phyloP scores from a whole-genome alignment of 2,113 vertebrate genomes.

The Illadopsis cleaveri region DNA sequence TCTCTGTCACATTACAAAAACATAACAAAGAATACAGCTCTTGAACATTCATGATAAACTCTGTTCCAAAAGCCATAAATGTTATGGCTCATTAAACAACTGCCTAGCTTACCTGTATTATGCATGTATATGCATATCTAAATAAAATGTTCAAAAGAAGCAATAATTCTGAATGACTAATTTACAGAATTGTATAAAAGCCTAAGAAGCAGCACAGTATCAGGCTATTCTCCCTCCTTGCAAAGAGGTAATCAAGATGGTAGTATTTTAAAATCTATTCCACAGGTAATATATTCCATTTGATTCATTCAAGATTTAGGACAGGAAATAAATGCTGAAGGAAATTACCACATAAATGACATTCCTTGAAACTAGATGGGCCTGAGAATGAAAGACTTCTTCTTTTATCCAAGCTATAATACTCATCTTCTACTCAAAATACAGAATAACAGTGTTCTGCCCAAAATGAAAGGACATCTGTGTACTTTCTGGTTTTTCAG shows the following conservation, averaged over 20 bases:
- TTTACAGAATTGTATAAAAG: background rate
- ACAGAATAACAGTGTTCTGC: background rate
- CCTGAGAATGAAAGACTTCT: background rate
- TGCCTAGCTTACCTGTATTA: background rate
- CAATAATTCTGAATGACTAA: background rate
- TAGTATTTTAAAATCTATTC: background rate
- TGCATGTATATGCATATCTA: background rate
- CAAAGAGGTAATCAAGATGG: background rate
- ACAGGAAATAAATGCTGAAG: slow-evolving; percentile 43
- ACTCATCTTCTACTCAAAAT: background rate
- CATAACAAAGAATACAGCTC: background rate
- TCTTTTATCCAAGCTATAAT: background rate
- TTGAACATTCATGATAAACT: background rate
- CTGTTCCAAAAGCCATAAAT: background rate
- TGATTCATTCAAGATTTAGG: slow-evolving; percentile 27
- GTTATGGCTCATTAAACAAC: background rate
- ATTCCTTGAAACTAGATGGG: slow-evolving; percentile 34
- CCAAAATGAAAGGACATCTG: background rate
- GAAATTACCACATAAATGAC: slow-evolving; percentile 56
- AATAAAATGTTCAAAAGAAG: background rate
- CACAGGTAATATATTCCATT: slow-evolving; percentile 26
- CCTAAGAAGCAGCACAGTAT: background rate
- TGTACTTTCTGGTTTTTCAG: background rate
- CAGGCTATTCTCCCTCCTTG: background rate
- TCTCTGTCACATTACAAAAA: background rate